Evolutionary conservation across 2,888 invertebrate species (phyloP).

Genomic region (Brachypalpus laphriformis): DNA sequence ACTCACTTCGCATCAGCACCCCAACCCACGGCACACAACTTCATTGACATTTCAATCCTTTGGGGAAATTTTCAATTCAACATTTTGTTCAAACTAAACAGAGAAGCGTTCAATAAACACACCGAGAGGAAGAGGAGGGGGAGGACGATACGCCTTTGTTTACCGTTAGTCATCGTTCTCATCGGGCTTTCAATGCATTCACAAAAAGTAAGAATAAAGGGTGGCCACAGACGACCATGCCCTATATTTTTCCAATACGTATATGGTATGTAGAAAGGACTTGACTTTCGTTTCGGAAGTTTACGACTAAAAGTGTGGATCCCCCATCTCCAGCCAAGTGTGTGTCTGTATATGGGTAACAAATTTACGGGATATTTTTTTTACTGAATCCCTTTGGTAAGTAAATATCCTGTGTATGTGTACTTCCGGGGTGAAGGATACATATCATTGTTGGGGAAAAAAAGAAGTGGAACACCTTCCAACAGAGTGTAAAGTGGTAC

Average conservation of each 20-base stretch:
- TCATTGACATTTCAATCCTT: conserved; percentile 23
- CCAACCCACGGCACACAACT: background rate
- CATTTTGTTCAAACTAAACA: background rate
- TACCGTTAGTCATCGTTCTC: conserved; percentile 25
- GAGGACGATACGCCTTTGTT: conserved; percentile 24
- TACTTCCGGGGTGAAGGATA: conserved; percentile 1
- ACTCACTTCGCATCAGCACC: background rate
- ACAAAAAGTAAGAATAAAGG: background rate
- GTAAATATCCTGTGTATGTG: conserved; percentile 9
- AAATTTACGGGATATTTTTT: background rate
- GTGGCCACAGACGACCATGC: background rate
- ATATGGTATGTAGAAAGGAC: background rate
- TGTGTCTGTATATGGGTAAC: background rate
- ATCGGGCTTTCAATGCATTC: conserved; percentile 9
- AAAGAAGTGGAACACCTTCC: conserved; percentile 4
- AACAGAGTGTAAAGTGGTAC: background rate
- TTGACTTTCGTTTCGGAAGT: conserved; percentile 34
- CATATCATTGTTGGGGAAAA: background rate
- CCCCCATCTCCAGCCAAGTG: background rate
- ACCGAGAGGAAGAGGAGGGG: background rate
- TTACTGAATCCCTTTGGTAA: background rate
- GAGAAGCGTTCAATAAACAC: conserved; percentile 37
- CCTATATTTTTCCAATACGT: conserved; percentile 4
- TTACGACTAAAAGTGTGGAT: conserved; percentile 9
- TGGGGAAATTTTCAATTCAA: conserved; percentile 26